Conservation (phyloP, 2,888 invertebrate genomes). For the Ophion ellenae region DNA sequence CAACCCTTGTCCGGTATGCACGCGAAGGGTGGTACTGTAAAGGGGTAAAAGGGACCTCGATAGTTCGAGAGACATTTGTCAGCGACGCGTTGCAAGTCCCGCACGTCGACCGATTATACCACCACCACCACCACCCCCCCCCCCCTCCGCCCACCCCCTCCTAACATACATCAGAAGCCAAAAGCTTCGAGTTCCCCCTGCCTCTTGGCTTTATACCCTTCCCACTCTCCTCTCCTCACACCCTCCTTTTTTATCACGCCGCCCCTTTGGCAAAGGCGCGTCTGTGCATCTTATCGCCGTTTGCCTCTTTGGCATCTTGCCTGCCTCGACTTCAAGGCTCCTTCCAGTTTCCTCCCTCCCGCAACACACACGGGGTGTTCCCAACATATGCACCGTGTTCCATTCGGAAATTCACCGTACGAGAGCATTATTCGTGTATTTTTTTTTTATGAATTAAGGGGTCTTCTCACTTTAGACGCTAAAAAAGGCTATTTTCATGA, state of each 20-base stretch:
- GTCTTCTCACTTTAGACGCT: too few relatives aligned
- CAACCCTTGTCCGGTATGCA: conserved; percentile 13
- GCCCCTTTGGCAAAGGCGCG: conserved; percentile 30
- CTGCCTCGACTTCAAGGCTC: conserved; percentile 2
- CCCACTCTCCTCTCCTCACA: neutral
- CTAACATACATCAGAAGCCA: conserved; percentile 10
- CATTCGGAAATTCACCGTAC: too few relatives aligned
- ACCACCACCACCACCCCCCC: too few relatives aligned
- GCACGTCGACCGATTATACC: conserved; percentile 9
- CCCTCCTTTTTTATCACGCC: conserved; percentile 16
- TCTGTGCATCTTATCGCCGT: conserved; percentile 49
- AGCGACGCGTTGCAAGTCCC: conserved; percentile 31
- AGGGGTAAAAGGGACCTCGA: conserved; percentile 28
- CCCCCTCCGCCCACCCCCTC: conserved; percentile 2
- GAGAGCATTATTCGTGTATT: too few relatives aligned
- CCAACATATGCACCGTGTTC: too few relatives aligned
- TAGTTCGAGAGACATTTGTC: conserved; percentile 59
- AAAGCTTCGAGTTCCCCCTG: conserved; percentile 4
- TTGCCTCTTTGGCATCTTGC: conserved; percentile 35
- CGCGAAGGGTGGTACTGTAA: neutral
- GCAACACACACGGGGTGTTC: neutral
- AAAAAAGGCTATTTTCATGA: too few relatives aligned
- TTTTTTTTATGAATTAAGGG: too few relatives aligned
- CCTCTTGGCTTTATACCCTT: neutral
- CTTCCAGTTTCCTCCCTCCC: neutral